Evolutionary conservation across 2,113 vertebrate species (phyloP).

Genomic region (Marcusenius ussheri): DNA sequence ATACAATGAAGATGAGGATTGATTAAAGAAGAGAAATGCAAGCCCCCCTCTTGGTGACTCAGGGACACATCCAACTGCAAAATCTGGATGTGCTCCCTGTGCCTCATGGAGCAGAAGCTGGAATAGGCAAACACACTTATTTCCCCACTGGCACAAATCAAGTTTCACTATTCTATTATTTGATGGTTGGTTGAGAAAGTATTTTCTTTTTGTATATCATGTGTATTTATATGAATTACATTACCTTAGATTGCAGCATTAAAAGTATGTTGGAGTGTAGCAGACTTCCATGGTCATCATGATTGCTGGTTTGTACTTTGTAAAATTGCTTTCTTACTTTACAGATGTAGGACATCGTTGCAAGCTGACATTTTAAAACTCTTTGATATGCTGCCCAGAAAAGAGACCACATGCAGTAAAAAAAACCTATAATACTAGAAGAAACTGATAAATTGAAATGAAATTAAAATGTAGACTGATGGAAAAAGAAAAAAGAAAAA

Average conservation of each 20-base stretch:
- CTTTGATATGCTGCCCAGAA: constrained; percentile 43
- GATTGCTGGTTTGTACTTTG: constrained; percentile 30
- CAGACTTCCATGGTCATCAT: neutral
- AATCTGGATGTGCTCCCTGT: neutral
- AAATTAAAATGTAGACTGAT: constrained; percentile 16
- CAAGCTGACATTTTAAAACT: constrained; percentile 49
- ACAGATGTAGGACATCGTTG: constrained; percentile 37
- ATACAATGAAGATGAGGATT: neutral
- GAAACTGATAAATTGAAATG: constrained; percentile 38
- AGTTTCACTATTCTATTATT: neutral
- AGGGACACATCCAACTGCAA: neutral
- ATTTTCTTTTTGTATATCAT: neutral
- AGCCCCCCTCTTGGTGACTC: neutral
- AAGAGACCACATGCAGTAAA: constrained; percentile 43
- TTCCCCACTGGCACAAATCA: neutral
- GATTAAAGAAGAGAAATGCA: neutral
- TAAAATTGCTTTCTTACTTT: constrained; percentile 15
- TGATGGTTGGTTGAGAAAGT: neutral
- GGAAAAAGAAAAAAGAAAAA: constrained; percentile 30
- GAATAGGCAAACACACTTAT: neutral
- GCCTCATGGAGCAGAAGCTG: neutral
- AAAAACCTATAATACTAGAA: constrained; percentile 52
- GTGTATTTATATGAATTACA: neutral
- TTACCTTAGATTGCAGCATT: neutral
- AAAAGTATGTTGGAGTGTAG: neutral